phyloP scores from a whole-genome alignment of 2,888 invertebrate species.

The Xanthia icteritia region DNA sequence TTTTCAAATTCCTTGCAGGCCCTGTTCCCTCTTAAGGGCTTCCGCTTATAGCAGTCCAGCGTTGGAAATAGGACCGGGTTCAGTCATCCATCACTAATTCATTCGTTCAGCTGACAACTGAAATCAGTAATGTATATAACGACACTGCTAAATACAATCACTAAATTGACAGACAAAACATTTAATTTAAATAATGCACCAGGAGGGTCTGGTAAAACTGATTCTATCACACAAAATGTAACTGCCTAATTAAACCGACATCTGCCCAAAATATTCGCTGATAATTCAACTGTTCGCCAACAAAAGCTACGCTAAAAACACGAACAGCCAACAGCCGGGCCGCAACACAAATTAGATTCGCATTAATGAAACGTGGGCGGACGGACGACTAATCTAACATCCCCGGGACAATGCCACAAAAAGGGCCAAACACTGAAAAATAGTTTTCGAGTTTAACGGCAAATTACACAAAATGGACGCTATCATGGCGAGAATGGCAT shows the following conservation, averaged over 20 bases:
- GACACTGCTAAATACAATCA: slow-evolving; percentile 8
- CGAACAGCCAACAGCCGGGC: slow-evolving; percentile 74
- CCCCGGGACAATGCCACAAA: slow-evolving; percentile 80
- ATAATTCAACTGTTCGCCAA: slow-evolving; percentile 77
- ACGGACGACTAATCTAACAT: slow-evolving; percentile 81
- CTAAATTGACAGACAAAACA: slow-evolving; percentile 8
- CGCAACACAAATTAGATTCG: slow-evolving; percentile 85
- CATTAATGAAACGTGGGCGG: slow-evolving; percentile 88
- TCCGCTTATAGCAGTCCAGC: not conserved
- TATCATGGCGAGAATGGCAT: slow-evolving; percentile 85
- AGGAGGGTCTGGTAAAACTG: slow-evolving; percentile 30
- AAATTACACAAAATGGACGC: slow-evolving; percentile 86
- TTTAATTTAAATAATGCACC: slow-evolving; percentile 4
- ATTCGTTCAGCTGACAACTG: not conserved
- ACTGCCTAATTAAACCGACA: slow-evolving; percentile 72
- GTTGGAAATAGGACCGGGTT: not conserved
- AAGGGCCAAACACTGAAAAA: slow-evolving; percentile 85
- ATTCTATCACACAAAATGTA: slow-evolving; percentile 50
- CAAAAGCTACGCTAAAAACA: slow-evolving; percentile 81
- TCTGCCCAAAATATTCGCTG: slow-evolving; percentile 77
- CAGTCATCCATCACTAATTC: slow-evolving; percentile 2
- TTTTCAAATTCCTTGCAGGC: too few species aligned
- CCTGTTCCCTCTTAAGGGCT: not conserved
- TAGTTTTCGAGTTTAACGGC: slow-evolving; percentile 86
- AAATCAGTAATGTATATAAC: not conserved